Evolutionary conservation across 2,797 vertebrate genomes (phyloP), one percentile per base, ranked within the genome.

Genomic region (Euphonia xanthogaster): DNA sequence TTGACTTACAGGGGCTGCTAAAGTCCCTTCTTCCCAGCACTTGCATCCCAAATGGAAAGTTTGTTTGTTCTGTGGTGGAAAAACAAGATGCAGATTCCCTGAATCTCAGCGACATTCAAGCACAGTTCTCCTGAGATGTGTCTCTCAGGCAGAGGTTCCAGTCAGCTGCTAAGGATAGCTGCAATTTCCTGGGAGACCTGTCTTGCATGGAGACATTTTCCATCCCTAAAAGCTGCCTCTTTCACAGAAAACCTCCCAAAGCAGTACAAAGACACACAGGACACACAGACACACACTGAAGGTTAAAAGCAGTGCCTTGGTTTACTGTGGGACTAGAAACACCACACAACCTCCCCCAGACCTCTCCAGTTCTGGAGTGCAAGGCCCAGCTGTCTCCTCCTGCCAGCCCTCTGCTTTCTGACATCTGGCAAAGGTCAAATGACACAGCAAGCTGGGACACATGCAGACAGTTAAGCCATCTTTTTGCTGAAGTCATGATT

Each of bases 311-410:
- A 94, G 61, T 2, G 2, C 85, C 91, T 96, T 0, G 1, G 27
- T 97, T 97, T 97, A 97, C 95, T 97, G 74, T 39, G 70, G 65
- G 54, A 84, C 53, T 50, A 72, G 76, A 94, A 90, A 75, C 60
- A 85, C 50, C 60, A 79, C 7, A 62, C 18, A 85, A 63, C 60
- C 28, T 70, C 40, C 62, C 67, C 31, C 58, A 51, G 24, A 45
- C 14, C 31, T 35, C 54, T 86, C 66, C 27, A 24, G 30, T 63
- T 18, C 20, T 33, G 67, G 53, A 93, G 77, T 40, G 40, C 57
- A 42, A 65, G 75, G 65, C 2, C 33, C 47, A 82, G 89, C 62
- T 44, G 51, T 86, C 21, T 92, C 78, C 57, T 92, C 86, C 80
- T 23, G 28, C 73, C 90, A 85, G 73, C 81, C 47, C 57, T 62